Evolutionary conservation across 2,888 invertebrate species (phyloP), one percentile per base, ranked within the genome.

Genomic region (Drosophila rubida): DNA sequence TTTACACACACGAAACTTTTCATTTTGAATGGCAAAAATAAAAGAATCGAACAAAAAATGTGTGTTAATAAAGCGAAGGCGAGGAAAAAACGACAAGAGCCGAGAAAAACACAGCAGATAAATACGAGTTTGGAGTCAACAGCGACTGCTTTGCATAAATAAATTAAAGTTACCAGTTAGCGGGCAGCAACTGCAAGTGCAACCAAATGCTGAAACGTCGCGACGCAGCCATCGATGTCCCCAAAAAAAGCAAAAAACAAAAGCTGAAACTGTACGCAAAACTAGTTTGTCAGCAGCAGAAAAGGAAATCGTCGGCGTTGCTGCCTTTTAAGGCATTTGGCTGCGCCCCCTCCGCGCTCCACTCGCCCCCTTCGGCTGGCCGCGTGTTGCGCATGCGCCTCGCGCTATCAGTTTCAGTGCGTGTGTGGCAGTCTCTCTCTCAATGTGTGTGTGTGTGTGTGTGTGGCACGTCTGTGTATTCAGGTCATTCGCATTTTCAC

Each of bases 401-500:
- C 75, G 41, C 69, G 55, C 41, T 68, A 61, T 57, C 50, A 55
- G 59, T 61, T 55, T 61, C 48, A 69, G 37, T 62, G 53, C 62
- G 42, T 66, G 41, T 61, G 14, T 64, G 27, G 58, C 42, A 50
- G 59, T 60, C 19, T 19, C 19, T 19, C 19, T 19, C 19, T 19
- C 19, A 3, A 1, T 62, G 22, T 49, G 22, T 61, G 53, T 57
- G 7, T 51, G 41, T 51, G 25, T 62, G 19, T 66, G 50, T 70
- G 44, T 68, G 61, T 54, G 48, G 32, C 50, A 42, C 39, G 61
- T 75, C 64, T 64, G 83, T 76, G 78, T 78, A 89, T 90, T 90
- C 88, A 81, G 90, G 89, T 89, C 89, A 89, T 85, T 87, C 80
- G 89, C 81, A 89, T 90, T 89, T 85, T 84, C 88, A 88, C 88